A percentile compares a stretch with the other conserved stretches of the same genome.
Evolutionary conservation across 2,113 vertebrate species (phyloP).

Genomic region (Argyrosomus japonicus): DNA sequence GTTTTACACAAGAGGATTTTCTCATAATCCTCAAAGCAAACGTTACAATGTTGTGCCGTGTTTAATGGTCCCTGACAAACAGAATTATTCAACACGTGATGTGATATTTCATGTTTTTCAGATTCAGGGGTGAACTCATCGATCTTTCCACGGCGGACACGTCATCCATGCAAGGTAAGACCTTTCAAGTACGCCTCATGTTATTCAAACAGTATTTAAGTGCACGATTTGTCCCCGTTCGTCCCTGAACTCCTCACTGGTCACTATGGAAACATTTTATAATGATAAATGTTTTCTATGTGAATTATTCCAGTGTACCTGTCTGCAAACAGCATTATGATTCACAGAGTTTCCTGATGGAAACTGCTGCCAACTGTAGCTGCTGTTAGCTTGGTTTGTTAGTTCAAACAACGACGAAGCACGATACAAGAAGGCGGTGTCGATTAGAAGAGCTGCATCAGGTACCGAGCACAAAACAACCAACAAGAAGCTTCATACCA

Average conservation of each 20-base stretch:
- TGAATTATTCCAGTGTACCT: no score
- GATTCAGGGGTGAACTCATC: constrained; percentile 47
- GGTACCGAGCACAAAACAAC: no score
- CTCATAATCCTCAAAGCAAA: constrained; percentile 74
- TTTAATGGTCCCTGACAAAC: constrained; percentile 39
- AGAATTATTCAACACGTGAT: constrained; percentile 36
- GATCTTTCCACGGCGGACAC: constrained; percentile 42
- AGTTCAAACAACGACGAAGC: no score
- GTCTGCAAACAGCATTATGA: no score
- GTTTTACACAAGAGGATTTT: constrained; percentile 69
- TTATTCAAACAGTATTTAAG: constrained; percentile 66
- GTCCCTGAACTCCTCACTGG: constrained; percentile 38
- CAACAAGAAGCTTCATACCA: no score
- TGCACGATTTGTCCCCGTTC: constrained; percentile 15
- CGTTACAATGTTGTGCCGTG: constrained; percentile 56
- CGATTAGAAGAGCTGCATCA: no score
- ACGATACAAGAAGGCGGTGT: no score
- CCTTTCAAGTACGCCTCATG: constrained; percentile 55
- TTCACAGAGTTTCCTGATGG: no score
- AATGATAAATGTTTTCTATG: no score
- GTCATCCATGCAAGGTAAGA: constrained; percentile 50
- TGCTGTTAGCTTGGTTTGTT: no score
- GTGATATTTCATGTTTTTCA: constrained; percentile 23
- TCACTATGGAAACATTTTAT: constrained; percentile 21
- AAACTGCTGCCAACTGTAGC: no score